Evolutionary conservation across 2,113 vertebrate genomes (phyloP), one percentile per base, ranked within the genome.

Genomic region (Brienomyrus longianalis): DNA sequence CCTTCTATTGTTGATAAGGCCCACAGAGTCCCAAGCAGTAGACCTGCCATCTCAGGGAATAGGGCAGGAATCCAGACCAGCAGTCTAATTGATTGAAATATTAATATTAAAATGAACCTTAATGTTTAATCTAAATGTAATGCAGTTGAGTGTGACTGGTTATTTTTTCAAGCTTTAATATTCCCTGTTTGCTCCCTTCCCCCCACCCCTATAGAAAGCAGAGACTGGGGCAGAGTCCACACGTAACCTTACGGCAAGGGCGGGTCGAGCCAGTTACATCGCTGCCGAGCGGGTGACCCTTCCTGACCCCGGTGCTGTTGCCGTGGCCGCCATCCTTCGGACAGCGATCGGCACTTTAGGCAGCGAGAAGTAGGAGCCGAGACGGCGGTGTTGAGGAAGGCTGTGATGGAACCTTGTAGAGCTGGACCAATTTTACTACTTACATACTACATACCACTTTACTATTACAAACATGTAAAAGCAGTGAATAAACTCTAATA

Each of bases 251-350:
- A 94, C 94, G 10, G 98, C 98, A 0, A 96, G 91, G 17, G 98
- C 97, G 0, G 98, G 98, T n/a, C 95, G 98, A 86, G 98, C 98
- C 91, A 99, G 98, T 91, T 99, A 99, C 89, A 96, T 99, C 91
- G 94, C 96, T 1, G 96, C 97, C 0, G 94, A 96, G 0, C 92
- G 87, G 0, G 93, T 98, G 84, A 97, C 95, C 3, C 95, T 96
- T 92, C 97, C 97, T 0, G 98, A 99, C 92, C 97, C 98, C 0
- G 98, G 98, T 0, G 98, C 98, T 0, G 95, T 97, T 91, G 98
- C 98, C 0, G 94, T 92, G 0, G 97, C 97, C 0, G 94, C 96
- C 7, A 95, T 99, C 89, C 93, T 99, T 17, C 92, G 91, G 0
- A 96, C 97, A 0, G 93, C 97, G 83, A 91, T 96, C 93, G 92